Evolutionary conservation across 2,113 vertebrate genomes (phyloP).

Genomic region (Pitta sordida): DNA sequence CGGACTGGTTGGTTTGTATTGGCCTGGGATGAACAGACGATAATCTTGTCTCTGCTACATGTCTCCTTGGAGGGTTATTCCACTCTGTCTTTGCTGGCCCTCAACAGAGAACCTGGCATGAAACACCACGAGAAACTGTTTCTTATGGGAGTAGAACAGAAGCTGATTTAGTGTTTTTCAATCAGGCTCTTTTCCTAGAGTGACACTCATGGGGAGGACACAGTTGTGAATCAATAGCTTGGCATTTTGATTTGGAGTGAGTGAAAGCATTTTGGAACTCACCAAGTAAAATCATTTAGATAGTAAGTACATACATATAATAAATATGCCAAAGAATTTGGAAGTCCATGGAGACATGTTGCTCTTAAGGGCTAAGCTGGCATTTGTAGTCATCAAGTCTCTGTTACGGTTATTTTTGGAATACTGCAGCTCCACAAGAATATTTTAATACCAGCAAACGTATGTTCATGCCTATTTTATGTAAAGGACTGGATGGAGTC

Average conservation of each 20-base stretch:
- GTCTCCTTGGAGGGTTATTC: neutral
- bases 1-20: neutral
- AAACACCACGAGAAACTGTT: neutral
- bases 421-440: neutral
- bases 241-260: neutral
- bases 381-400: neutral
- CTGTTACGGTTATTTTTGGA: neutral
- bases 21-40: neutral
- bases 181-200: neutral
- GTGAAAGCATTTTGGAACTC: neutral
- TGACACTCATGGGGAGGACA: neutral
- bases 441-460: neutral
- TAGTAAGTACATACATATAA: neutral
- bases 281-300: neutral
- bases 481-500: neutral
- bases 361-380: neutral
- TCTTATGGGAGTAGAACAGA: neutral
- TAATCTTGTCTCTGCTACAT: neutral
- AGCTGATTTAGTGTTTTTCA: neutral
- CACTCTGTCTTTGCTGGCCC: neutral
- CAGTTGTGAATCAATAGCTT: neutral
- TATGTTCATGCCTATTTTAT: neutral
- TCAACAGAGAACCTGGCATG: neutral
- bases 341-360: neutral
- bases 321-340: neutral